Evolutionary conservation across 2,113 vertebrate species (phyloP), one percentile per base, ranked within the genome.

Genomic region (Antechinus stuartii): DNA sequence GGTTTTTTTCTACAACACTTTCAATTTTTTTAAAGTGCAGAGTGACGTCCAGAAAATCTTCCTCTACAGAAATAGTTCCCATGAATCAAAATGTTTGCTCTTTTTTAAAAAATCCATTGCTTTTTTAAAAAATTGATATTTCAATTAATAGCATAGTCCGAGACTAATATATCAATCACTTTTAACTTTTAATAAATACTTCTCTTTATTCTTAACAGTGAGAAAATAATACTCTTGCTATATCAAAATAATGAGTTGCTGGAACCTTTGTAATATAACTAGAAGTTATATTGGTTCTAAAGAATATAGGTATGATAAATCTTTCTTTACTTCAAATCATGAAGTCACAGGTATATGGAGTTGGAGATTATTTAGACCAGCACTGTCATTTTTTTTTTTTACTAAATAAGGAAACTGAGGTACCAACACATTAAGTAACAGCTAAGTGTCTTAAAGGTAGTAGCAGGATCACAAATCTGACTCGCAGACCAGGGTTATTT

Each of bases 121-220:
- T 97, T 92, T 91, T 49, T 94, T 90, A 54, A 92, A 93, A 95
- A 93, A 91, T 90, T 92, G 27, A 95, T 92, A 89, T 92, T 96
- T 96, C 61, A 91, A 3, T 94, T 94, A 92, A 49, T 23, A 93
- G 9, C 27, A 25, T 19, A 94, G 6, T 23, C 54, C 96, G 91
- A 95, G 91, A 93, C 4, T 52, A 52, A 76, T 52, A n/a, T n/a
- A 84, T 84, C 68, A 84, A 42, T 84, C 25, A 52, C 27, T 92
- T 94, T 92, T 92, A 84, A 84, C 52, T 4, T 53, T 96, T 54
- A 96, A 94, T 92, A 76, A 96, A 84, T 42, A 94, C 92, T 96
- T 93, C 46, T 93, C 47, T 90, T 94, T 50, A 95, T 89, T 46
- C 93, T 94, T 68, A 91, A 50, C 92, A 94, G 52, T 95, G 91